Base-by-base conservation (phyloP, 2,888 invertebrate species). In the Cloeon dipterum region DNA sequence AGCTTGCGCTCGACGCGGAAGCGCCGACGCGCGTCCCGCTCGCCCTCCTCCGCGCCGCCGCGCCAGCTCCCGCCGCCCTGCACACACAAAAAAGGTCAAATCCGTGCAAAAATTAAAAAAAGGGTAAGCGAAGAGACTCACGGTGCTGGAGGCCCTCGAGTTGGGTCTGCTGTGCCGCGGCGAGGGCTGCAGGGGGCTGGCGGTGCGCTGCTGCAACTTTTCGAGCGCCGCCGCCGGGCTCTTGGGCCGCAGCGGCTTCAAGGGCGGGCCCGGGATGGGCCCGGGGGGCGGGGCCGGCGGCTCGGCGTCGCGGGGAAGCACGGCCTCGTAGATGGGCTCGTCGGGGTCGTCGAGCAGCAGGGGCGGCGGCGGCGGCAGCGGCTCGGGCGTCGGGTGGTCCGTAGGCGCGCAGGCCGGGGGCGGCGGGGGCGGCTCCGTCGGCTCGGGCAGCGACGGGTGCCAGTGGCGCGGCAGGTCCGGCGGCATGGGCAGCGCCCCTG, bases 1-100 rank as follows among this genome's bases (percentile, higher is more conserved):
- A 88, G 61, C 47, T 85, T 81, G 38, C 81, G 74, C 47, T 86
- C 86, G 2, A 88, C 83, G 14, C 88, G 67, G 51, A 74, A 77
- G 50, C 81, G 81, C 29, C 86, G 68, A 21, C 85, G 65, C 42
- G 79, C 78, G 45, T 75, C 78, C 4, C 79, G 66, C 47, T 83
- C 83, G 16, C 58, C 51, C 41, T 58, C 65, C 19, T 49, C 50
- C 20, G n/a, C n/a, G n/a, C n/a, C n/a, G 16, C 29, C 29, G n/a
- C 49, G 45, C 51, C 51, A 51, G 3, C 45, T 43, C 32, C 49
- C 49, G 14, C 41, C 41, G 2, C 42, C 42, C 44, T 45, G 32
- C 10, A 42, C 23, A 18, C 10, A 25, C 14, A 26, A 13, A 21
- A 5, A 13, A 20, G 25, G 4, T 18, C 14, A 20, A 18, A 32